phyloP scores from a whole-genome alignment of 2,113 vertebrate genomes.

The Theristicus caerulescens region DNA sequence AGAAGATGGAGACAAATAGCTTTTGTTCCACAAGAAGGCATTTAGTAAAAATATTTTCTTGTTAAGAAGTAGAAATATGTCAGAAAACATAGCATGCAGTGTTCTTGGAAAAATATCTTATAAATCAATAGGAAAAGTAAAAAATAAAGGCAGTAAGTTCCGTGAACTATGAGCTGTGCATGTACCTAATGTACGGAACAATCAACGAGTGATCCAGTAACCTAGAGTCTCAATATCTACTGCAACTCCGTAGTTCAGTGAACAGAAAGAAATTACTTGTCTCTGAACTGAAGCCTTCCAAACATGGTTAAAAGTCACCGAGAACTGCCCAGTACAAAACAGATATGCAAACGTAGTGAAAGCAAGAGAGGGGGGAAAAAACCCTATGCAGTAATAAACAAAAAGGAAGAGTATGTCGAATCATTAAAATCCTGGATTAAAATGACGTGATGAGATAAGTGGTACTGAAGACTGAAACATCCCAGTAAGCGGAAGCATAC shows the following conservation, averaged over 20 bases:
- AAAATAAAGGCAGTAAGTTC: not conserved
- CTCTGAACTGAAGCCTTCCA: not conserved
- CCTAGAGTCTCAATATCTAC: not conserved
- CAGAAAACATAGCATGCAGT: not conserved
- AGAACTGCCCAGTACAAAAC: not conserved
- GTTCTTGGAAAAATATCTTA: not conserved
- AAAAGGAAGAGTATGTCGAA: not conserved
- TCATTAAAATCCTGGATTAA: not conserved
- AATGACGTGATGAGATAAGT: not conserved
- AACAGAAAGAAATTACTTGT: not conserved
- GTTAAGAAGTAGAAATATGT: not conserved
- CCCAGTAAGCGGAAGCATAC: fast-evolving
- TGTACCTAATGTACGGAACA: not conserved
- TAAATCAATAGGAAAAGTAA: not conserved
- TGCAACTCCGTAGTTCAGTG: not conserved
- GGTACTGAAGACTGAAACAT: not conserved
- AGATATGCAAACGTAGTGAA: not conserved
- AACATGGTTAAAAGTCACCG: not conserved
- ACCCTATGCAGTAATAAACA: not conserved
- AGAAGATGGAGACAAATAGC: not conserved
- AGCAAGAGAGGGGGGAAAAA: not conserved
- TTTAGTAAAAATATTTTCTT: not conserved
- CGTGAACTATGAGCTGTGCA: not conserved
- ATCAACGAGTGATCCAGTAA: not conserved
- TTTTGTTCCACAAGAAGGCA: not conserved